phyloP scores from a whole-genome alignment of 2,113 vertebrate genomes.

The Polypterus senegalus region DNA sequence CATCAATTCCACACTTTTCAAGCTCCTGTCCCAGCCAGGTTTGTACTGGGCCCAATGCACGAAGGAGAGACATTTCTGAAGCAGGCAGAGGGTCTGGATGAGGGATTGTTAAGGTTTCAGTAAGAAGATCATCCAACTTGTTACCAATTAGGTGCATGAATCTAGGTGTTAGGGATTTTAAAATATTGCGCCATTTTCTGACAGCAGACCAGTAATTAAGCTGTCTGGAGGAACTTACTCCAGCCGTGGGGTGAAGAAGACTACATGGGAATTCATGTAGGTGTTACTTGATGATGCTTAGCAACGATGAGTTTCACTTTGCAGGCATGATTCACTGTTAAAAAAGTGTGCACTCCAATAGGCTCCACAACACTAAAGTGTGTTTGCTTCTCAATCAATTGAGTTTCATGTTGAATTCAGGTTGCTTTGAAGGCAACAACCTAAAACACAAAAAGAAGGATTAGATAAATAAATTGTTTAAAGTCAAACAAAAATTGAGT shows the following conservation, averaged over 20 bases:
- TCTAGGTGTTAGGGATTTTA: constrained; percentile 80
- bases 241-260: constrained; percentile 51
- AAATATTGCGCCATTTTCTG: constrained; percentile 62
- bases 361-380: constrained; percentile 49
- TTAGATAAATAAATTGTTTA: too few species aligned
- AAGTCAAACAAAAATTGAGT: too few species aligned
- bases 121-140: constrained; percentile 78
- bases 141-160: constrained; percentile 84
- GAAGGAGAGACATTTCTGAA: constrained; percentile 94
- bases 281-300: constrained; percentile 53
- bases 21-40: constrained; percentile 99
- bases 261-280: constrained; percentile 74
- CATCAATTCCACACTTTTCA: constrained; percentile 98
- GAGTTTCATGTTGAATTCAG: constrained; percentile 70
- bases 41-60: constrained; percentile 94
- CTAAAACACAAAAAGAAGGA: constrained; percentile 39
- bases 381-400: constrained; percentile 56
- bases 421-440: constrained; percentile 74
- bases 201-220: constrained; percentile 44
- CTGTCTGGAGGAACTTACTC: constrained; percentile 65
- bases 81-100: constrained; percentile 64
- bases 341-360: constrained; percentile 54
- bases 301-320: constrained; percentile 65
- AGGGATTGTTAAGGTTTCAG: constrained; percentile 73
- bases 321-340: constrained; percentile 68